Percentiles rank a stretch among this genome's conserved stretches.
Evolutionary conservation across 1,140 invertebrate genomes (phyloP).

Genomic region (Cydia amplana): DNA sequence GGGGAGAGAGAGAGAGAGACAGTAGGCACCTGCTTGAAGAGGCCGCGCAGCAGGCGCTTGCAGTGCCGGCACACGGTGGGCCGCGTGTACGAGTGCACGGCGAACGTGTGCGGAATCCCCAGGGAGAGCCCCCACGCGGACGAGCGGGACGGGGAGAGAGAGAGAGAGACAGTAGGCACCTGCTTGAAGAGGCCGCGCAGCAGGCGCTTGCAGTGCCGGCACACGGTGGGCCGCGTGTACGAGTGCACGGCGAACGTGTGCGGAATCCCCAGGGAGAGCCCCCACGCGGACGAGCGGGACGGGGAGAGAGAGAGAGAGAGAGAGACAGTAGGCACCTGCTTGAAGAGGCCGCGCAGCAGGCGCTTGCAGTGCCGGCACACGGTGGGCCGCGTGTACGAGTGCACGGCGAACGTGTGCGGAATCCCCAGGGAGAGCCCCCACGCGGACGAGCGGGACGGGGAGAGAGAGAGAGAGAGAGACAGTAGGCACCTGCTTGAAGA

Average conservation of each 20-base stretch:
- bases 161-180: slow-evolving; percentile 49
- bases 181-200: no score
- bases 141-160: slow-evolving; percentile 86
- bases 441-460: no score
- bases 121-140: slow-evolving; percentile 68
- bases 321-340: no score
- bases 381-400: no score
- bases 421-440: no score
- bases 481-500: no score
- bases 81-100: slow-evolving; percentile 95
- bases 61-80: slow-evolving; percentile 98
- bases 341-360: no score
- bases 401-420: no score
- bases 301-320: no score
- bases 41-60: slow-evolving; percentile 95
- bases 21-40: slow-evolving; percentile 89
- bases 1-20: no score
- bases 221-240: slow-evolving; percentile 97
- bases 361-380: no score
- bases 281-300: slow-evolving; percentile 79
- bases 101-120: slow-evolving; percentile 95
- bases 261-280: slow-evolving; percentile 87
- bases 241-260: slow-evolving; percentile 96
- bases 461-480: no score
- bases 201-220: slow-evolving; percentile 60